Conservation (phyloP, 1,140 invertebrate genomes). For the Achatina immaculata region DNA sequence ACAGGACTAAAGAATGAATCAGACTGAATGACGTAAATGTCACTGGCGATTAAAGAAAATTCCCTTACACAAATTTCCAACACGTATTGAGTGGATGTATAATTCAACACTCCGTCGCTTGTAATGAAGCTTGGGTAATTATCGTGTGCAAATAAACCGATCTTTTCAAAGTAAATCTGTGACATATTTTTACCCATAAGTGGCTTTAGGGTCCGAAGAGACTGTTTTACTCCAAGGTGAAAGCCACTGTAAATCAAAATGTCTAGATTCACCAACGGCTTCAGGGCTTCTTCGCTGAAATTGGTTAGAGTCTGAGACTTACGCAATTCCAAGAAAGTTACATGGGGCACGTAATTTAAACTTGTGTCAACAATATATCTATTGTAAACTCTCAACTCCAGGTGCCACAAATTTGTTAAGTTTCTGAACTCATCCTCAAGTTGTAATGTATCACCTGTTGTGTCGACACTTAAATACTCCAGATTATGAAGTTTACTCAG, state of each 20-base stretch:
- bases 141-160: neutral
- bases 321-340: neutral
- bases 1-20: neutral
- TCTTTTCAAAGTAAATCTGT: neutral
- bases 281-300: neutral
- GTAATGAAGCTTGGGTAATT: neutral
- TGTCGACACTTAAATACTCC: neutral
- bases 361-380: neutral
- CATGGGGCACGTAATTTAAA: neutral
- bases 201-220: neutral
- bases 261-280: neutral
- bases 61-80: neutral
- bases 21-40: neutral
- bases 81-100: neutral
- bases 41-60: neutral
- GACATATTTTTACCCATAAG: neutral
- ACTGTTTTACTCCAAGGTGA: neutral
- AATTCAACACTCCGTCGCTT: neutral
- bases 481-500: neutral
- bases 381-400: neutral
- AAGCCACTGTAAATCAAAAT: neutral
- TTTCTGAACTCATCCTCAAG: neutral
- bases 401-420: neutral
- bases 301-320: neutral
- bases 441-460: neutral